phyloP scores from a whole-genome alignment of 2,888 invertebrate genomes.

The Drosophila sordidula region DNA sequence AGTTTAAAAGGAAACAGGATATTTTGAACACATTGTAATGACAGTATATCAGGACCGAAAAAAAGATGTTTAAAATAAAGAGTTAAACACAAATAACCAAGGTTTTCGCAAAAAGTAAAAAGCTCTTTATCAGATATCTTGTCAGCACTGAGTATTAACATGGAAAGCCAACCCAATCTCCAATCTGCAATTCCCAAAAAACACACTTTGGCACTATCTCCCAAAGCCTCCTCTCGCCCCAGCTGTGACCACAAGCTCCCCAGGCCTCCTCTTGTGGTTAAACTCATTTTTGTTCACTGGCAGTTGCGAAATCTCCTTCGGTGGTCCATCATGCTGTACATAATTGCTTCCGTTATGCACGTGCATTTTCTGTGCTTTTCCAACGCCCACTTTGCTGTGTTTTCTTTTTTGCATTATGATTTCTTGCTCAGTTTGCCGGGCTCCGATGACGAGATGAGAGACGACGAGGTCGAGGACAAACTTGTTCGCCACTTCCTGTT shows the following conservation, averaged over 20 bases:
- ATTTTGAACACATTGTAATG: too few species aligned
- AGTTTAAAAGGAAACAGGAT: too few species aligned
- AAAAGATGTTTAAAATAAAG: too few species aligned
- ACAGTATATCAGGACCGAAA: too few species aligned
- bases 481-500: constrained; percentile 72
- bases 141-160: background rate
- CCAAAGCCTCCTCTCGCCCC: background rate
- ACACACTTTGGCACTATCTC: background rate
- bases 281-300: constrained; percentile 7
- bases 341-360: constrained; percentile 77
- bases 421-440: constrained; percentile 28
- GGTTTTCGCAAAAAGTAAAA: too few species aligned
- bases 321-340: constrained; percentile 65
- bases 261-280: background rate
- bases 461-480: constrained; percentile 37
- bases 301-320: constrained; percentile 1
- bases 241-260: constrained; percentile 2
- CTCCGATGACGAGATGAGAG: background rate
- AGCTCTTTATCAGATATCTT: background rate
- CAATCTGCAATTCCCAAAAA: background rate
- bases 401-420: constrained; percentile 63
- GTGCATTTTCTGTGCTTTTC: constrained; percentile 70
- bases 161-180: background rate
- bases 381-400: constrained; percentile 21
- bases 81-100: too few species aligned